Base-by-base conservation (phyloP, 2,888 invertebrate genomes). In the Eurytoma adleriae region DNA sequence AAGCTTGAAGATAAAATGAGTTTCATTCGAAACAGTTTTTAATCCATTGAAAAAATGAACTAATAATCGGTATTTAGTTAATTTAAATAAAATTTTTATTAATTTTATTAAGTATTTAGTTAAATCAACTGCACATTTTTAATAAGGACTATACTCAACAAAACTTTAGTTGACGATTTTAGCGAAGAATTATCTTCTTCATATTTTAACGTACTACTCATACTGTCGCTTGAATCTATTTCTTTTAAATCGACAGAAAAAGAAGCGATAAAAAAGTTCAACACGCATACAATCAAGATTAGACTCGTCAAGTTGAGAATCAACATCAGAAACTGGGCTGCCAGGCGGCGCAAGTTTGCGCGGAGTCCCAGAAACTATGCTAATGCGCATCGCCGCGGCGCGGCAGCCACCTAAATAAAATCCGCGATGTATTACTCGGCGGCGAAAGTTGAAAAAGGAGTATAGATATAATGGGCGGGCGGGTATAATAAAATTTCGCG, bases 401-500 rank as follows among this genome's bases (percentile, higher is more conserved):
- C n/a, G 20, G 5, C 4, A 5, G 56, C 27, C 24, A 24, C 24
- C 24, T 67, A 67, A 74, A 67, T 74, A 74, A 66, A 67, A 74
- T 74, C 56, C 66, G 18, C 66, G 24, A 57, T 54, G 57, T 66
- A 74, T 74, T 67, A 74, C 74, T n/a, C 14, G 13, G 3, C 54
- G n/a, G 48, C 48, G 57, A 64, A 76, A 77, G 61, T 76, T 69
- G 69, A 61, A 69, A 48, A 69, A 69, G 2, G 64, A n/a, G 52
- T 66, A 67, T 20, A 62, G 54, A 74, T 54, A 66, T 64, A 14
- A 48, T 48, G 72, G 59, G 61, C 52, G 70, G 16, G 20, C 40
- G 56, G 75, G 24, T 24, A 24, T 80, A 78, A 78, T 80, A 82
- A 78, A 77, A 82, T 78, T 75, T 71, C 59, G 74, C 67, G 72